phyloP scores from a whole-genome alignment of 2,797 vertebrate genomes.

The Corythornis leucogaster region DNA sequence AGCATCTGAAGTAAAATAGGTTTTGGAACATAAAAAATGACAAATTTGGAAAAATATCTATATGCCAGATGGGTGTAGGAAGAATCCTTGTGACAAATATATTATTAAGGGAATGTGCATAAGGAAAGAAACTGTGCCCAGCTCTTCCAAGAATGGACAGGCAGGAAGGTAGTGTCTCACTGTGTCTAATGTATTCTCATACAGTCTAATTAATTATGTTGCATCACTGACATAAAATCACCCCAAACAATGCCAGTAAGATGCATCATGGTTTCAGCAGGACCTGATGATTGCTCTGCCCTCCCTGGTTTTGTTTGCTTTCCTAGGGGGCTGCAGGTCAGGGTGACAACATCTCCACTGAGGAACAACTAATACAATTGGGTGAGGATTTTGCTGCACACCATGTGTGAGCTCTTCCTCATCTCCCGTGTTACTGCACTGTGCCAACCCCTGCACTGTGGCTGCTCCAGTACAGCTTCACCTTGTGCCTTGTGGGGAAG shows the following conservation, averaged over 20 bases:
- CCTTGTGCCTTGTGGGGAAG: rapidly evolving
- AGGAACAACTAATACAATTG: background rate
- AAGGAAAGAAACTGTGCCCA: conserved; percentile 66
- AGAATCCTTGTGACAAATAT: conserved; percentile 75
- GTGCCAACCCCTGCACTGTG: rapidly evolving
- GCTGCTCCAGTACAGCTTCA: background rate
- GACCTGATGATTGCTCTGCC: background rate
- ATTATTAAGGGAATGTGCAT: conserved; percentile 72
- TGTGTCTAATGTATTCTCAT: conserved; percentile 44
- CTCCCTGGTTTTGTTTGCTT: background rate
- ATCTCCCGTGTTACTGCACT: rapidly evolving
- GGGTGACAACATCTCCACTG: background rate
- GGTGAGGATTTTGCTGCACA: background rate
- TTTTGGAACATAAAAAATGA: conserved; percentile 75
- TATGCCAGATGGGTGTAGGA: conserved; percentile 79
- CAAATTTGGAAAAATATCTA: conserved; percentile 77
- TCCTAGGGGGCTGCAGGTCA: background rate
- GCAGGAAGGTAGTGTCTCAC: conserved; percentile 41
- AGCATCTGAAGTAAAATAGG: conserved; percentile 74
- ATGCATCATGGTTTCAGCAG: background rate
- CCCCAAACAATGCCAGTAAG: background rate
- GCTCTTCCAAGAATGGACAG: conserved; percentile 58
- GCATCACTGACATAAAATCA: background rate
- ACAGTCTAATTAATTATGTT: conserved; percentile 37
- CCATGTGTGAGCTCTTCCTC: background rate